Conservation (phyloP, 2,888 invertebrate genomes). For the Hydroisotoma schaefferi region DNA sequence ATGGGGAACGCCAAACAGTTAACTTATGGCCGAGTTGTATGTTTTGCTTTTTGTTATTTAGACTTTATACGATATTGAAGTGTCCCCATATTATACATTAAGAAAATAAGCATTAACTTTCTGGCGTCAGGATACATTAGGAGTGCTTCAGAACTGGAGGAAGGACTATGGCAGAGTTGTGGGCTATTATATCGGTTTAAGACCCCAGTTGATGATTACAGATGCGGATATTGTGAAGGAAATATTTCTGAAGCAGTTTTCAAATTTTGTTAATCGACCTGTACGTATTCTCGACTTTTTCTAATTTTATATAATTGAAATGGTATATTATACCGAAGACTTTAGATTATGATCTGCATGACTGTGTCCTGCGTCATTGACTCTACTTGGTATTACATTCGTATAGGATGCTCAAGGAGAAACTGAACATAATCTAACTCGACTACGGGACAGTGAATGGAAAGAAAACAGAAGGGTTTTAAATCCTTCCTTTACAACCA, state of each 20-base stretch:
- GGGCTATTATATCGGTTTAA: constrained; percentile 45
- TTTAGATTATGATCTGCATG: no score
- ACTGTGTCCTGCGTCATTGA: no score
- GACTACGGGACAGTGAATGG: constrained; percentile 46
- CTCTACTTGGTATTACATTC: background rate
- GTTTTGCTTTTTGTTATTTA: constrained; percentile 13
- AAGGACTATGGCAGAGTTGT: constrained; percentile 43
- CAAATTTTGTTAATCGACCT: constrained; percentile 47
- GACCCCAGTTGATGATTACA: constrained; percentile 46
- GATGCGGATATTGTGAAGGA: constrained; percentile 48
- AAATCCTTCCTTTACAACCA: constrained; percentile 47
- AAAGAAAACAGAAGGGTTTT: constrained; percentile 46
- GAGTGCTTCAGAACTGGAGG: constrained; percentile 40
- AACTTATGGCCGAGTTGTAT: constrained; percentile 45
- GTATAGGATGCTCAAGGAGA: constrained; percentile 46
- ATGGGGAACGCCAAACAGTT: constrained; percentile 47
- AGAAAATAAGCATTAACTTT: background rate
- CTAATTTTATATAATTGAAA: no score
- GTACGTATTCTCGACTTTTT: no score
- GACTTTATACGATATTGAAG: background rate
- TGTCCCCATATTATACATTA: background rate
- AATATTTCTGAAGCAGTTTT: constrained; percentile 47
- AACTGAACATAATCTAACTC: constrained; percentile 45
- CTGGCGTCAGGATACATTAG: constrained; percentile 35
- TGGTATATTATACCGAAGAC: no score